Base-by-base conservation (phyloP, 2,113 vertebrate genomes). In the Cinclus mexicanus region DNA sequence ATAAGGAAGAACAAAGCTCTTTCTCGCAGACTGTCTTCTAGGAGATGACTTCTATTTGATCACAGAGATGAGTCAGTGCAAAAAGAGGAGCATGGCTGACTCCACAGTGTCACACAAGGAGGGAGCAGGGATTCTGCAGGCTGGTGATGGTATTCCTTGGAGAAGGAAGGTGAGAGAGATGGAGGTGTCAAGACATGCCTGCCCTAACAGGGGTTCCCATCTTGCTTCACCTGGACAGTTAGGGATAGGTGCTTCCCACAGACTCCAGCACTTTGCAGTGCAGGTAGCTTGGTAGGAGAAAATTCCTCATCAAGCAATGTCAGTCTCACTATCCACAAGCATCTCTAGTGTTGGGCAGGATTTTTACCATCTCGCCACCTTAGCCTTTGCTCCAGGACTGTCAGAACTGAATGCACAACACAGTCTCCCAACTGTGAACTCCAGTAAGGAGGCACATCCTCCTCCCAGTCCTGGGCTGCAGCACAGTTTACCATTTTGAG, bases 1-100 rank as follows among this genome's bases (percentile, higher is more conserved):
- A 90, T 14, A 26, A 77, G 68, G 42, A 86, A 94, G 59, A 92
- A 90, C 26, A 97, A 90, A 89, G 83, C 49, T 60, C 19, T 47
- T 88, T 64, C 83, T 9, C 19, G 26, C 14, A 64, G 49, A 55
- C 50, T 93, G 79, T 90, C 83, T 95, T 95, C 71, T 42, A 74
- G 22, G 25, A 90, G 46, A 55, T 88, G 75, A 88, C 67, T 90
- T 86, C 55, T 74, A n/a, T 97, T 94, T 94, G 94, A 97, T 97
- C 95, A 93, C 59, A 50, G 56, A 82, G 77, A 83, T 80, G 39
- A 88, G n/a, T 49, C 5, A 8, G 31, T 70, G 33, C 0, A 2
- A 76, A 67, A 83, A 93, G 11, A 22, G 23, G n/a, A 93, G 67
- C 15, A 1, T 5, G 63, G 39, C 71, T 80, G 72, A 65, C 29